Evolutionary conservation across 64 coral and sea anemone genomes (phyloP).

Genomic region (Montipora capricornis): DNA sequence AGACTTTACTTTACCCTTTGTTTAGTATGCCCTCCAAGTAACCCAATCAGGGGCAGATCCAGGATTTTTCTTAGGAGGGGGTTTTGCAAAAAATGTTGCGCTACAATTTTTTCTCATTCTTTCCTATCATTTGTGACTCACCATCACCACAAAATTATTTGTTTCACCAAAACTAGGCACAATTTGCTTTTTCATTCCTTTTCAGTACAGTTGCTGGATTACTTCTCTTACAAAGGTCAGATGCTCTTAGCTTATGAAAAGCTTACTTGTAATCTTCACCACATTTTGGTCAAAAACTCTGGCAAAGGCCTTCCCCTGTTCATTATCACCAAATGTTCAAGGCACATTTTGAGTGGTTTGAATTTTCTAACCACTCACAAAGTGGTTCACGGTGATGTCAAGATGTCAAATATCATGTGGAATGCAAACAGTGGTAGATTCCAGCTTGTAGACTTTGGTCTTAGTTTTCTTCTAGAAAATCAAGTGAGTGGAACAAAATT

Average conservation of each 20-base stretch:
- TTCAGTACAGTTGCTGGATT: conserved; percentile 38
- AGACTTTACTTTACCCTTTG: too few relatives aligned
- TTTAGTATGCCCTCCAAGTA: too few relatives aligned
- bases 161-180: too few relatives aligned
- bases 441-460: conserved; percentile 88
- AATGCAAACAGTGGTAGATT: conserved; percentile 70
- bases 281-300: conserved; percentile 61
- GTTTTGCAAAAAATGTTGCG: too few relatives aligned
- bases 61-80: too few relatives aligned
- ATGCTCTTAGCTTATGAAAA: conserved; percentile 35
- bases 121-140: too few relatives aligned
- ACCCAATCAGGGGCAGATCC: too few relatives aligned
- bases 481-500: conserved; percentile 9
- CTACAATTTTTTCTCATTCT: too few relatives aligned
- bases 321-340: conserved; percentile 73
- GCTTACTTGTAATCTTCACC: conserved; percentile 60
- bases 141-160: too few relatives aligned
- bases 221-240: conserved; percentile 36
- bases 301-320: conserved; percentile 77
- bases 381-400: conserved; percentile 88
- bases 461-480: conserved; percentile 75
- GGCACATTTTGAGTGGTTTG: conserved; percentile 69
- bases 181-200: background rate
- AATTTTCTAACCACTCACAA: conserved; percentile 42
- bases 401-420: conserved; percentile 92